A percentile compares a stretch with the other conserved stretches of the same genome.
Evolutionary conservation across 2,113 vertebrate species (phyloP).

Genomic region (Oreochromis aureus): DNA sequence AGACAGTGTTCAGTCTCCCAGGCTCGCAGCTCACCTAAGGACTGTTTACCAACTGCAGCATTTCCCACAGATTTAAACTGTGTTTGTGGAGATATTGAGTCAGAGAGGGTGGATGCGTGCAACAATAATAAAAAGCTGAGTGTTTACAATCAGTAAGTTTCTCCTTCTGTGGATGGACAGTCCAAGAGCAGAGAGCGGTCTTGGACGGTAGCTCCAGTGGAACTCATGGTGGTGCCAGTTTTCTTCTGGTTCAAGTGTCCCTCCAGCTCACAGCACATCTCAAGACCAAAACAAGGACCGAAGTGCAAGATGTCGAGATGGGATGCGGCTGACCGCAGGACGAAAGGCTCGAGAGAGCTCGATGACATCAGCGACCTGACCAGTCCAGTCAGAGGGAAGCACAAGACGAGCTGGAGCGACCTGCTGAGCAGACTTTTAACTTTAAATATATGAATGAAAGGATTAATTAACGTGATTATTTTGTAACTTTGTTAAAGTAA

Average conservation of each 20-base stretch:
- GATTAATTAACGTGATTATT: background rate
- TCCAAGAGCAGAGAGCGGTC: too few relatives aligned
- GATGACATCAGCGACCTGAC: background rate
- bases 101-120: background rate
- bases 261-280: background rate
- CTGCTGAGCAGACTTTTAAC: background rate
- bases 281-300: background rate
- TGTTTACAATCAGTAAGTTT: accelerated
- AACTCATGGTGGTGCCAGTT: background rate
- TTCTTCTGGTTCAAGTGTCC: background rate
- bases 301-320: accelerated
- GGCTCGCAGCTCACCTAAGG: background rate
- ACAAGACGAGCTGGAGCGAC: background rate
- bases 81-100: background rate
- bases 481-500: background rate
- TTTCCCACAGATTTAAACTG: background rate
- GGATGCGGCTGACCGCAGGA: background rate
- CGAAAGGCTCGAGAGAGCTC: background rate
- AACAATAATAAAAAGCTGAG: accelerated
- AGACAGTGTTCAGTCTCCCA: background rate
- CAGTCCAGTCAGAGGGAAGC: background rate
- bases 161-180: background rate
- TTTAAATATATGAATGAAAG: background rate
- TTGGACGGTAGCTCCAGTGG: background rate
- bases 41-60: background rate